Percentiles rank a stretch among this genome's conserved stretches.
Evolutionary conservation across 2,797 vertebrate genomes (phyloP).

Genomic region (Tangara arthus): DNA sequence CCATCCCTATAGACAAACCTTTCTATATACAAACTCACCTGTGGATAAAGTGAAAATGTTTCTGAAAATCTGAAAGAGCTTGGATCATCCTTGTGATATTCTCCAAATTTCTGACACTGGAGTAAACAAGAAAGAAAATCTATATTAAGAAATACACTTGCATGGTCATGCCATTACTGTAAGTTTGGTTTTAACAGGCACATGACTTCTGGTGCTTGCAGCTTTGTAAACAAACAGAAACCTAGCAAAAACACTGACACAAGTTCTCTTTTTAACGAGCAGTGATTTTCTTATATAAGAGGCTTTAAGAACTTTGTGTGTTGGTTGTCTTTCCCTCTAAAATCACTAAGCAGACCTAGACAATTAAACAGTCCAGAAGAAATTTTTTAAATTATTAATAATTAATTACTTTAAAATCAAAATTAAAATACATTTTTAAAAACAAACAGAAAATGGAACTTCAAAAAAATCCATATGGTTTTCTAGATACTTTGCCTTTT

Average conservation of each 20-base stretch:
- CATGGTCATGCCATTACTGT: background rate
- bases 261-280: background rate
- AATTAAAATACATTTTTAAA: background rate
- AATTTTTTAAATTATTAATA: background rate
- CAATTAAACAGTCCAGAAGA: background rate
- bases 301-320: background rate
- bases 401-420: background rate
- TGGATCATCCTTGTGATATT: constrained; percentile 97
- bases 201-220: background rate
- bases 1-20: background rate
- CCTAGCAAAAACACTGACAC: background rate
- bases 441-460: background rate
- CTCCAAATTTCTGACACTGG: constrained; percentile 98
- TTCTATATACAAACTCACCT: constrained; percentile 77
- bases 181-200: background rate
- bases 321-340: background rate
- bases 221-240: background rate
- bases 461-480: background rate
- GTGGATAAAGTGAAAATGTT: constrained; percentile 96
- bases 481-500: background rate
- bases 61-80: constrained; percentile 97
- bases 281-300: background rate
- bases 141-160: background rate
- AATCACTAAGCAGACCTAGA: background rate
- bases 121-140: constrained; percentile 21